Base-by-base conservation (phyloP, 2,888 invertebrate species). In the Prostheceraeus crozeri region DNA sequence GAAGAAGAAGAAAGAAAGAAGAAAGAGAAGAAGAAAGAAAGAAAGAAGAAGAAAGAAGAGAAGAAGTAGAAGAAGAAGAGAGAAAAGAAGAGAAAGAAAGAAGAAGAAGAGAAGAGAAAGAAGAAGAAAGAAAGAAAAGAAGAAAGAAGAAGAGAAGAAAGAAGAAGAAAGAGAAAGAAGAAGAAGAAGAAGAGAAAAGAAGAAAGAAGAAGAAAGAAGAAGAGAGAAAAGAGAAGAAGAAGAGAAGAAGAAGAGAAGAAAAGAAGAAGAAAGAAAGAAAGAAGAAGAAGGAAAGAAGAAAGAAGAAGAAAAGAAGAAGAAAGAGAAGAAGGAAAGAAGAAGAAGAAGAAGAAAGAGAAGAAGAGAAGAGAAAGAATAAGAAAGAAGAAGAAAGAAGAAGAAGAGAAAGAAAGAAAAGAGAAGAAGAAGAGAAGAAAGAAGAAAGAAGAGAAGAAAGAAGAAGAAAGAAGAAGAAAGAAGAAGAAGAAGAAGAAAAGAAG, bases 291-390 rank as follows among this genome's bases (percentile, higher is more conserved):
- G n/a, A 11, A n/a, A n/a, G n/a, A 33, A n/a, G n/a, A 33, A 33
- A n/a, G n/a, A 33, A n/a, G 33, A n/a, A 33, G 33, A 33, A 33
- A n/a, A 10, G n/a, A 33, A 33, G n/a, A n/a, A 33, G 33, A 33
- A 33, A n/a, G 33, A 33, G 33, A 11, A n/a, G n/a, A 11, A n/a
- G 33, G 8, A 11, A n/a, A 33, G 8, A n/a, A 10, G n/a, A 33
- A 11, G 33, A 33, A 33, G 33, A n/a, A 33, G 33, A 11, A n/a
- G n/a, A n/a, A 33, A n/a, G 33, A 10, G n/a, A 33, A 33, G 33
- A n/a, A 33, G 33, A n/a, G n/a, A 33, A n/a, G 33, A 33, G 33
- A 33, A 11, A n/a, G 33, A n/a, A 11, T 8, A 33, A 11, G 33
- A n/a, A 33, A 33, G 33, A n/a, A 33, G n/a, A n/a, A n/a, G 33